Percentiles rank a stretch among this genome's conserved stretches.
Conservation (phyloP, 2,113 vertebrate species). For the Malurus cyaneus region DNA sequence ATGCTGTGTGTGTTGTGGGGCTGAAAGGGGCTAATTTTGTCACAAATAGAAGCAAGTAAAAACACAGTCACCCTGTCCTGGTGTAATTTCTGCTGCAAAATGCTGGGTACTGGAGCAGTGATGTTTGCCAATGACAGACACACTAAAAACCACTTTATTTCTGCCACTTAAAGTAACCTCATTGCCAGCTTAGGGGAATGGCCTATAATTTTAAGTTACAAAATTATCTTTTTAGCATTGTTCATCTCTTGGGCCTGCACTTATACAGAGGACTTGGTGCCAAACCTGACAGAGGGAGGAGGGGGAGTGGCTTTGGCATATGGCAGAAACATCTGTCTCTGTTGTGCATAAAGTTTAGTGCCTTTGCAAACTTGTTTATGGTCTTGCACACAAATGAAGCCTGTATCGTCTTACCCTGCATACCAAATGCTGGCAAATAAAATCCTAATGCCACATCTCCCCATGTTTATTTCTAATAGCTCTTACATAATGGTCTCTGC, state of each 20-base stretch:
- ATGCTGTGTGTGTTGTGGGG: not conserved
- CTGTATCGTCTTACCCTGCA: not conserved
- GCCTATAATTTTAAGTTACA: not conserved
- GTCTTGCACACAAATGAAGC: not conserved
- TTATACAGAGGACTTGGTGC: rapidly evolving
- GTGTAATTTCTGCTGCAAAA: constrained; percentile 20
- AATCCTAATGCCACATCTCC: not conserved
- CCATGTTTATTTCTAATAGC: not conserved
- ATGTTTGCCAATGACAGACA: constrained; percentile 25
- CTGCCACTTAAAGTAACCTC: not conserved
- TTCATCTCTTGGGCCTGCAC: not conserved
- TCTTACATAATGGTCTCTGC: not conserved
- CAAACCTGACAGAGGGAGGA: not conserved
- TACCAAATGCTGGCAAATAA: not conserved
- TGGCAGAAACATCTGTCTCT: not conserved
- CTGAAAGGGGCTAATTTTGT: not conserved
- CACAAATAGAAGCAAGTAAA: constrained; percentile 37
- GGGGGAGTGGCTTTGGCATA: not conserved
- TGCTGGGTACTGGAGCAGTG: not conserved
- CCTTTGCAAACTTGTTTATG: not conserved
- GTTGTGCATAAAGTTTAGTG: not conserved
- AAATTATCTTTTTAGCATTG: not conserved
- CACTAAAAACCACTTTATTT: not conserved
- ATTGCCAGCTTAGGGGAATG: not conserved
- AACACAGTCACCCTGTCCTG: not conserved